Conservation (phyloP, 2,113 vertebrate genomes). For the Lycaon pictus region DNA sequence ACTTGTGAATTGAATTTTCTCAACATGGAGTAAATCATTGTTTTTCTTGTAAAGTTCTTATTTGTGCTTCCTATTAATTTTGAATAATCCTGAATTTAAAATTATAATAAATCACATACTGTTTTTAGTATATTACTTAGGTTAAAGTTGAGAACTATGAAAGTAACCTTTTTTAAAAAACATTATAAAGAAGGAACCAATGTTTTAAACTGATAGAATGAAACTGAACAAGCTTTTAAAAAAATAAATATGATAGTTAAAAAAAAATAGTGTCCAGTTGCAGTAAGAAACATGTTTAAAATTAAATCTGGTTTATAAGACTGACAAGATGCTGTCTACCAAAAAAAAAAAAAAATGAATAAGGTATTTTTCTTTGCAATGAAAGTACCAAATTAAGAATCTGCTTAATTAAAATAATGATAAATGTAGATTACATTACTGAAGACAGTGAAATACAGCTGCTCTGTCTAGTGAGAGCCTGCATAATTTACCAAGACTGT, state of each 20-base stretch:
- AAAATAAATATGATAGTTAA: slow-evolving; percentile 47
- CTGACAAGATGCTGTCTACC: slow-evolving; percentile 67
- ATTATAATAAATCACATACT: slow-evolving; percentile 5
- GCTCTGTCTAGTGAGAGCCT: slow-evolving; percentile 79
- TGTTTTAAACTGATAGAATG: slow-evolving; percentile 25
- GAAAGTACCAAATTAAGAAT: slow-evolving; percentile 85
- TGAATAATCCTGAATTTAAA: slow-evolving; percentile 52
- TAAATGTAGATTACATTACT: slow-evolving; percentile 83
- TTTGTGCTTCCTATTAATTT: slow-evolving; percentile 49
- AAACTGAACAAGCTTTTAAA: slow-evolving; percentile 63
- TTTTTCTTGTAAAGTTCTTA: slow-evolving; percentile 31
- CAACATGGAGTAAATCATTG: background rate
- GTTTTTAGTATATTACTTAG: slow-evolving; percentile 7
- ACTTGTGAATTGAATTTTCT: slow-evolving; percentile 51
- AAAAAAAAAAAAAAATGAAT: slow-evolving; percentile 70
- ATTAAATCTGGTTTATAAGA: slow-evolving; percentile 70
- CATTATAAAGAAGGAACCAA: slow-evolving; percentile 33
- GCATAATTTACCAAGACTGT: slow-evolving; percentile 83
- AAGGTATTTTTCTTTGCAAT: slow-evolving; percentile 79
- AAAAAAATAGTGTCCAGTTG: slow-evolving; percentile 47
- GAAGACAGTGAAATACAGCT: slow-evolving; percentile 82
- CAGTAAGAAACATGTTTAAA: slow-evolving; percentile 70
- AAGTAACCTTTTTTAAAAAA: background rate
- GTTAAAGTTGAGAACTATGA: slow-evolving; percentile 5
- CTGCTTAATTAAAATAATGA: slow-evolving; percentile 85